phyloP scores from a whole-genome alignment of 1,140 invertebrate genomes.

The Aleiodes sp. region DNA sequence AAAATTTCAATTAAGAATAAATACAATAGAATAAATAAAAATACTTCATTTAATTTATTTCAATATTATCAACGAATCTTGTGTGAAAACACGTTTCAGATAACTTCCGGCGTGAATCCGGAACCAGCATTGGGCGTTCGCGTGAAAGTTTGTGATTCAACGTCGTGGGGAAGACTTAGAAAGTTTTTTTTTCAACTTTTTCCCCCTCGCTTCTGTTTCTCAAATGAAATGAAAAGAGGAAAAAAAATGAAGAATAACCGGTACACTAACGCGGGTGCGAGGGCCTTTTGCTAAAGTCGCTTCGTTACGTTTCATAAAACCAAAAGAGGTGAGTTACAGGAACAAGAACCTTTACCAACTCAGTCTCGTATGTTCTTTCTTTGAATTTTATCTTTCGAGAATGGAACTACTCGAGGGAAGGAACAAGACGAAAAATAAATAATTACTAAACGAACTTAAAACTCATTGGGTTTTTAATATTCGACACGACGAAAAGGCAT shows the following conservation, averaged over 20 bases:
- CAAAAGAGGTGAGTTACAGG: too few relatives aligned
- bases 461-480: background rate
- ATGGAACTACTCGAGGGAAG: too few relatives aligned
- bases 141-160: constrained; percentile 11
- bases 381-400: too few relatives aligned
- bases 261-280: background rate
- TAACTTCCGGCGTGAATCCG: constrained; percentile 2
- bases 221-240: too few relatives aligned
- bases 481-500: background rate
- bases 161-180: background rate
- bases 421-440: too few relatives aligned
- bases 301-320: constrained; percentile 3
- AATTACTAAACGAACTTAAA: background rate
- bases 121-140: background rate
- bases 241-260: too few relatives aligned
- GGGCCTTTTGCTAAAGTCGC: background rate
- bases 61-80: background rate
- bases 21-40: too few relatives aligned
- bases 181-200: background rate
- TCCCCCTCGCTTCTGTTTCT: background rate
- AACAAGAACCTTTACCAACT: too few relatives aligned
- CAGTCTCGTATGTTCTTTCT: too few relatives aligned
- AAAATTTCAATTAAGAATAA: too few relatives aligned
- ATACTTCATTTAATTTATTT: too few relatives aligned
- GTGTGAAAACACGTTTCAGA: background rate